These are phyloP conservation scores for Hyles lineata DNA, from an alignment of 2,888 invertebrate genomes.

Conservation along the genomic window DNA sequence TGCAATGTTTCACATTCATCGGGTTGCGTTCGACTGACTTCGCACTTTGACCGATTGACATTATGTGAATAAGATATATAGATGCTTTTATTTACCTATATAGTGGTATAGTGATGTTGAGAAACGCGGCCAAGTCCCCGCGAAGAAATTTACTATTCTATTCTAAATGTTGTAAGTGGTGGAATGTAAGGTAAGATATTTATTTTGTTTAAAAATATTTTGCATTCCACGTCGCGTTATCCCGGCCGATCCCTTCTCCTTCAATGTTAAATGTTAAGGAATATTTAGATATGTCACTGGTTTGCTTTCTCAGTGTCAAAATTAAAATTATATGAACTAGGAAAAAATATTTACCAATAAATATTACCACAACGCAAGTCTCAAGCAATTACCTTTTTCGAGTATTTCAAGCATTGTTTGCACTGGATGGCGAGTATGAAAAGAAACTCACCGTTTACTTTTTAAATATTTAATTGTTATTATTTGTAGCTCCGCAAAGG, in stretches of 20 bases:
- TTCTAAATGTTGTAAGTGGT: not conserved
- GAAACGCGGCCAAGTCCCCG: not conserved
- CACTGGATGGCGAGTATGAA: too few relatives aligned
- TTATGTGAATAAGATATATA: not conserved
- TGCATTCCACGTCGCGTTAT: slow-evolving; percentile 29
- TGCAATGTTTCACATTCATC: not conserved
- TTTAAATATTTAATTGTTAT: not conserved
- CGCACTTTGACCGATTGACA: not conserved
- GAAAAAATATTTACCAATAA: too few relatives aligned
- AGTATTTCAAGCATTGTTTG: too few relatives aligned
- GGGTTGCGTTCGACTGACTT: not conserved
- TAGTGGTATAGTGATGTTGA: slow-evolving; percentile 10
- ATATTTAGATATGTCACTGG: too few relatives aligned
- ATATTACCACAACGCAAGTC: too few relatives aligned
- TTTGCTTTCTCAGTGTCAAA: too few relatives aligned
- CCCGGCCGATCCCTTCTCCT: slow-evolving; percentile 10
- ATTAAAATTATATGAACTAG: too few relatives aligned
- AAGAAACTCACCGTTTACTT: too few relatives aligned
- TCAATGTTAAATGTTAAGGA: not conserved
- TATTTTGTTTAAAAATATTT: slow-evolving; percentile 19
- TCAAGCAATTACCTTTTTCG: too few relatives aligned
- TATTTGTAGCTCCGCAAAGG: not conserved
- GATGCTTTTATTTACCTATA: not conserved
- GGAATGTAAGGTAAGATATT: slow-evolving; percentile 22
- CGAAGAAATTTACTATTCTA: not conserved